These are phyloP conservation scores for Stegodyphus dumicola DNA, from an alignment of 1,140 invertebrate genomes.

Conservation along the genomic window DNA sequence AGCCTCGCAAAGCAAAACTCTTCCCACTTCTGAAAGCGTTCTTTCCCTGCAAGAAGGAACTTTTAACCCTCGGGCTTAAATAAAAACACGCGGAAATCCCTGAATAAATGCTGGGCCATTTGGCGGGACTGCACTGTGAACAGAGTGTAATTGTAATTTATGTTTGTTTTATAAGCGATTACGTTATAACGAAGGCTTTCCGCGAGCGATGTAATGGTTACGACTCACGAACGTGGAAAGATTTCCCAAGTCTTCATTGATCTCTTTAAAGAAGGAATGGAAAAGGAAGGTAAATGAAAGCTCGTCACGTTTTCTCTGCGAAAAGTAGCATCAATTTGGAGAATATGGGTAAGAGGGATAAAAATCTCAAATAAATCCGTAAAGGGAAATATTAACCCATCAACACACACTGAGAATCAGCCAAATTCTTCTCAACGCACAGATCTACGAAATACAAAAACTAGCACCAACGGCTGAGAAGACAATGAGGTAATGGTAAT, in stretches of 20 bases:
- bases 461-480: too few species aligned
- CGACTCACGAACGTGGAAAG: neutral
- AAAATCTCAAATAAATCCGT: neutral
- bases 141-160: slow-evolving; percentile 48
- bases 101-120: slow-evolving; percentile 31
- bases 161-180: slow-evolving; percentile 16
- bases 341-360: neutral
- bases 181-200: slow-evolving; percentile 11
- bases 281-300: neutral
- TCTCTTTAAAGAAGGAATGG: neutral
- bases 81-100: slow-evolving; percentile 27
- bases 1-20: too few species aligned
- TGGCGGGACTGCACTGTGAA: neutral
- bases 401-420: neutral
- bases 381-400: neutral
- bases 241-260: slow-evolving; percentile 14
- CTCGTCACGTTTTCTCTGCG: neutral
- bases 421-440: neutral
- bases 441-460: too few species aligned
- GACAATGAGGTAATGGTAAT: too few species aligned
- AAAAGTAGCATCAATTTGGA: neutral
- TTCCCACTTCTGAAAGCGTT: too few species aligned
- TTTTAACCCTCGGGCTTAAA: slow-evolving; percentile 8
- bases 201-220: neutral
- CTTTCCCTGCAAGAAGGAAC: neutral